Percentiles rank a stretch among this genome's conserved stretches.
Conservation (phyloP, 2,888 invertebrate genomes). For the Pristionchus exspectatus region DNA sequence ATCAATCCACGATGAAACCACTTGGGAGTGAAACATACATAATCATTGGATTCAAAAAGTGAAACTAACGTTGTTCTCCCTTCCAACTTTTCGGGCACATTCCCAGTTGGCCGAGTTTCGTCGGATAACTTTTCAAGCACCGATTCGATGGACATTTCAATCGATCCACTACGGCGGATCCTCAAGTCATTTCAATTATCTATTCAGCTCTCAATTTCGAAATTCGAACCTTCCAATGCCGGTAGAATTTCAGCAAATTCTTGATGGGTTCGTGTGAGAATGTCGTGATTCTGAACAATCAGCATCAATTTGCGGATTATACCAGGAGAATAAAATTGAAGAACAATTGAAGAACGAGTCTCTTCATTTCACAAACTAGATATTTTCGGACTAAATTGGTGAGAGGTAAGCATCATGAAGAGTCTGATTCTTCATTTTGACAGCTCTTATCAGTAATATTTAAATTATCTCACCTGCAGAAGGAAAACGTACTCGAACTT, state of each 20-base stretch:
- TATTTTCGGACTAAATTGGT: not conserved
- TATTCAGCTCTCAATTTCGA: not conserved
- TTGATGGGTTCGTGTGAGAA: constrained; percentile 42
- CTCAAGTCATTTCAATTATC: not conserved
- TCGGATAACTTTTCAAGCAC: constrained; percentile 24
- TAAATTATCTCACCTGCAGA: not conserved
- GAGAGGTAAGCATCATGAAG: not conserved
- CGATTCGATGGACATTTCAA: not conserved
- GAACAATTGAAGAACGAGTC: too few species aligned
- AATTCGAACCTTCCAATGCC: constrained; percentile 9
- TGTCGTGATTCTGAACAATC: constrained; percentile 47
- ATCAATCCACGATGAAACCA: not conserved
- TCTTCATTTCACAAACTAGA: not conserved
- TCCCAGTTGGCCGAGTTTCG: not conserved
- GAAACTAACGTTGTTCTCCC: constrained; percentile 10
- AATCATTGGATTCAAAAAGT: not conserved
- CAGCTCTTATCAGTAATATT: too few species aligned
- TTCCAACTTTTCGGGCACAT: constrained; percentile 38
- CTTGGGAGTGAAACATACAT: not conserved
- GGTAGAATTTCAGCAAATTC: not conserved
- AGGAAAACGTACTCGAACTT: constrained; percentile 33
- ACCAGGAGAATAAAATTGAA: too few species aligned
- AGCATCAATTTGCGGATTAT: too few species aligned
- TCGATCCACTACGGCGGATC: constrained; percentile 1
- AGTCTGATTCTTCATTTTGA: too few species aligned